Conservation (phyloP, 1,140 invertebrate genomes). For the Drosophila jambulina region DNA sequence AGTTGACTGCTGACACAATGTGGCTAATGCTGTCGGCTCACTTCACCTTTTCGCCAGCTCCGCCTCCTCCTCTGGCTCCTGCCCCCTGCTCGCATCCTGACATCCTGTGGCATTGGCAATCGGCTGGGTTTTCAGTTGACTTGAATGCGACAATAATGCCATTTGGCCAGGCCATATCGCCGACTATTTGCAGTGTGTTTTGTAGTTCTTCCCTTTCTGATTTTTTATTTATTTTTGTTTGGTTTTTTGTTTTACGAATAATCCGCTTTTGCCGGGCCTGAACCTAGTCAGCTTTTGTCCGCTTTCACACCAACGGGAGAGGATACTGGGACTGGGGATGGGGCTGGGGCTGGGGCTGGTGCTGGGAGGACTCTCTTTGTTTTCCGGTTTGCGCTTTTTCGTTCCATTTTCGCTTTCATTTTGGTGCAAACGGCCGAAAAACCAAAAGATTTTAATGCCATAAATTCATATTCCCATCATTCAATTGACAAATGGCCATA, state of each 20-base stretch:
- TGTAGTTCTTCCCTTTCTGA: neutral
- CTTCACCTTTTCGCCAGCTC: constrained; percentile 14
- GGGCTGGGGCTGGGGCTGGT: neutral
- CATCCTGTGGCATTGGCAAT: constrained; percentile 52
- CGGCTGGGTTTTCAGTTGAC: constrained; percentile 63
- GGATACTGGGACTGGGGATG: neutral
- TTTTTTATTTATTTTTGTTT: constrained; percentile 25
- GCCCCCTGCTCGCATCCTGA: constrained; percentile 2
- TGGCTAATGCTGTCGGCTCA: constrained; percentile 22
- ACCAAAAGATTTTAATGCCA: constrained; percentile 68
- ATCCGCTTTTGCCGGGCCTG: constrained; percentile 45
- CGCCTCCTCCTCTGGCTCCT: no score
- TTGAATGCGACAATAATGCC: constrained; percentile 57
- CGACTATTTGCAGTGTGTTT: constrained; percentile 35
- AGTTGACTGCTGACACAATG: constrained; percentile 20
- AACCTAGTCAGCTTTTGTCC: constrained; percentile 55
- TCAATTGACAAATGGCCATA: constrained; percentile 69
- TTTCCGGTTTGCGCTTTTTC: constrained; percentile 37
- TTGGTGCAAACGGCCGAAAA: constrained; percentile 40
- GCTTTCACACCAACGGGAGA: constrained; percentile 46
- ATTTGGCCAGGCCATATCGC: constrained; percentile 30
- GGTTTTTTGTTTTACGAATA: constrained; percentile 44
- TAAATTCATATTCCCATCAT: constrained; percentile 74
- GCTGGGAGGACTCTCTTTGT: constrained; percentile 18
- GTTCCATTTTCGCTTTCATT: constrained; percentile 34